Conservation (phyloP, 2,113 vertebrate species). For the Picathartes gymnocephalus region DNA sequence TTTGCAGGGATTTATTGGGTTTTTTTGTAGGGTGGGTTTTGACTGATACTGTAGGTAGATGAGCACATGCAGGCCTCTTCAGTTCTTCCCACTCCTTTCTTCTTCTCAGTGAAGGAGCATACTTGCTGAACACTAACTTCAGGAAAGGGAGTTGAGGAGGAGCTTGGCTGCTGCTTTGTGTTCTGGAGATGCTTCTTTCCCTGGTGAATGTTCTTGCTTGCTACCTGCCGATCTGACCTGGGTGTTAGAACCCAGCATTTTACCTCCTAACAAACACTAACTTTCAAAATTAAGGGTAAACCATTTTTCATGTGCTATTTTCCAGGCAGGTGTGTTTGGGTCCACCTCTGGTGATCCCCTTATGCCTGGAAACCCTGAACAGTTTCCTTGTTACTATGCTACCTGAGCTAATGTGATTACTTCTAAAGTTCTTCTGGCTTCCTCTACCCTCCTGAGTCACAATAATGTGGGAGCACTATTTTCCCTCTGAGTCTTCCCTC, state of each 20-base stretch:
- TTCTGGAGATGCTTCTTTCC: not conserved
- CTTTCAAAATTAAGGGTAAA: not conserved
- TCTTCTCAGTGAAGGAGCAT: not conserved
- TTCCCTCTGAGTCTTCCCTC: not conserved
- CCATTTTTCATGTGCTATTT: not conserved
- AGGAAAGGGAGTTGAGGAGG: not conserved
- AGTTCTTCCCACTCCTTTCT: not conserved
- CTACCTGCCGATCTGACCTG: not conserved
- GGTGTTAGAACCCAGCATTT: not conserved
- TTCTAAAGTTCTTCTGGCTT: not conserved
- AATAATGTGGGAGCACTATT: not conserved
- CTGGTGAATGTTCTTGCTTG: not conserved
- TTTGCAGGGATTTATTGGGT: not conserved
- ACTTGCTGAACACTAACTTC: not conserved
- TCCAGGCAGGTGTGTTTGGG: not conserved
- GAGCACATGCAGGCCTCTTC: not conserved
- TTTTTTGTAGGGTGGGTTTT: not conserved
- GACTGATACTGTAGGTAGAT: not conserved
- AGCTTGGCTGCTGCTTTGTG: not conserved
- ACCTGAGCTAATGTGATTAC: not conserved
- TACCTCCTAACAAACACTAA: not conserved
- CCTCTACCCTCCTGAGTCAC: not conserved
- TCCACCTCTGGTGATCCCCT: not conserved
- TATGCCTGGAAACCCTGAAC: not conserved
- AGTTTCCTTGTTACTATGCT: not conserved